Base-by-base conservation (phyloP, 64 coral and sea anemone species). In the Stylophora pistillata region DNA sequence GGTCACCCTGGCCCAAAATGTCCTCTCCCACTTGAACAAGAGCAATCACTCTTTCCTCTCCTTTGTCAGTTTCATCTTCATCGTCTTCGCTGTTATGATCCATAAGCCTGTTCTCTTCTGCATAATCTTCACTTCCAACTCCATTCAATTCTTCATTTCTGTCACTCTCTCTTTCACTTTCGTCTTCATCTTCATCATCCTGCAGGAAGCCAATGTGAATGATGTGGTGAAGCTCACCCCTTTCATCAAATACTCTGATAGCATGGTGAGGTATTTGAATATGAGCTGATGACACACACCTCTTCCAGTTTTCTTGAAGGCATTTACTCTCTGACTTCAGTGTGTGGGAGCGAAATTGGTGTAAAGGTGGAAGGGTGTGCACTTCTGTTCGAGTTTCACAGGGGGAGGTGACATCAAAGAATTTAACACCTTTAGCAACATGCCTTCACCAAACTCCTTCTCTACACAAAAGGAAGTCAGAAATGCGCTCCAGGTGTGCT, bases 41-140 rank as follows among this genome's bases (percentile, higher is more conserved):
- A 32, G 55, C 78, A 82, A 82, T n/a, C 12, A 82, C 33, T 16
- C 27, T 82, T 58, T 81, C 78, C 21, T 81, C 78, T 81, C 61
- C 55, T 3, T 81, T 56, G 4, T 81, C 78, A 60, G n/a, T 82
- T 33, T 59, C 56, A 30, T 62, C 60, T 25, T 82, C 54, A 82
- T 15, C n/a, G n/a, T n/a, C n/a, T n/a, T n/a, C n/a, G n/a, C n/a
- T n/a, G n/a, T n/a, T n/a, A n/a, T n/a, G 15, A 57, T 82, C 54
- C 1, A 72, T 21, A 6, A 6, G 20, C 21, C 69, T 72, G 69
- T 13, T 26, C 4, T 72, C 69, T 72, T 72, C 69, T 27, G 25
- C 23, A 26, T 26, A 5, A 72, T 72, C 30, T 72, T 28, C 69
- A 57, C 56, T 15, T 57, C 15, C 56, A 57, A 15, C 15, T 10